Base-by-base conservation (phyloP, 2,113 vertebrate species). In the Phaethornis superciliosus region DNA sequence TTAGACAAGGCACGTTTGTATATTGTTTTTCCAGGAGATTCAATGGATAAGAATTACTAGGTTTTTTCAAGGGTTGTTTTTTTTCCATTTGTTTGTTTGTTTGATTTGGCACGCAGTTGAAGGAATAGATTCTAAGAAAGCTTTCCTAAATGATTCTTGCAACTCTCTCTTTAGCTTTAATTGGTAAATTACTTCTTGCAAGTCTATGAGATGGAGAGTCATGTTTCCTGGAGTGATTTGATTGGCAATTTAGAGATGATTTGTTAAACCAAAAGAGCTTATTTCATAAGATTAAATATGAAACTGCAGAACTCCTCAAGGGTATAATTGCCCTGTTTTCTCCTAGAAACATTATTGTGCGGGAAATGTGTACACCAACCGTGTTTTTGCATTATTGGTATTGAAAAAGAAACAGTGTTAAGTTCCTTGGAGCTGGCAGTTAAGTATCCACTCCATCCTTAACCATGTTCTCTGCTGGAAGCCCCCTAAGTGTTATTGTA, bases 241-340 rank as follows among this genome's bases (percentile, higher is more conserved):
- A 94, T 88, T 90, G 95, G 76, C 68, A 96, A 90, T 92, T 94
- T 51, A 88, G 64, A 88, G 71, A 82, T 83, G 82, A 91, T 91
- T 96, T 90, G 82, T 95, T 93, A 85, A 93, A 81, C 71, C 69
- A 60, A 65, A 93, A 83, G 63, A 78, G 51, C 2, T 6, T 70
- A 74, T 93, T 96, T 96, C 7, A 7, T 78, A 86, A 90, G 82
- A 80, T 90, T 88, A 96, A 93, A 92, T 81, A 90, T 47, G 79
- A 93, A 93, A 93, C 92, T 88, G 76, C 60, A 88, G 81, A 90
- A 90, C 64, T 75, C 82, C 68, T 95, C 64, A 80, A 85, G 88
- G 85, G 82, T 72, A 59, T 92, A 94, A 93, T 92, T 89, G 58
- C 58, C 35, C 65, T 90, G 83, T 52, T 88, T 92, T 78, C 91